Evolutionary conservation across 2,888 invertebrate genomes (phyloP), one percentile per base, ranked within the genome.

Genomic region (Netelia virgata): DNA sequence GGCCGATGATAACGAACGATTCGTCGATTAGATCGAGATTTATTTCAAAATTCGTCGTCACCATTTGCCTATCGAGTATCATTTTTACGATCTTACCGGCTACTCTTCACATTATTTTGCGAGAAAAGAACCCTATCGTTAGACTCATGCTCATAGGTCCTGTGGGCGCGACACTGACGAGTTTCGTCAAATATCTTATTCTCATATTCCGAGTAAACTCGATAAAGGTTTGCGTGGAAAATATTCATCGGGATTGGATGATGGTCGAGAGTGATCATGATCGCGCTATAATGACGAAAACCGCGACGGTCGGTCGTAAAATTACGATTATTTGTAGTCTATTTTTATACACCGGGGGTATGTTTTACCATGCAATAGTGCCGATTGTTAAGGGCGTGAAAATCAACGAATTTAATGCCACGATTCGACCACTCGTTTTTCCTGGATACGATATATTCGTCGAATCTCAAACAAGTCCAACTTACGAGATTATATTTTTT

Each of bases 221-320:
- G 66, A 80, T 83, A 66, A 72, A 36, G n/a, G 47, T 43, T 11
- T 91, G 91, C 55, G 55, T 91, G 1, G 61, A 88, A 9, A 85
- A 85, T 3, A 86, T 91, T 28, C 87, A 91, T 47, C 43, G 73
- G 0, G 91, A 91, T 59, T 91, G 91, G 91, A 88, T 47, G 36
- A 81, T 78, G 3, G 74, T 88, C 8, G 74, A 75, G n/a, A 74
- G 83, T 5, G 59, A 66, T 8, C 47, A 75, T 9, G 82, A 84
- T 8, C 75, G 76, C 0, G 47, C 63, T 1, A 83, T 76, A 6
- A 83, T 88, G 86, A 78, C 61, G 8, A 83, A 47, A 64, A 86
- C 84, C 73, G 76, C 73, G 8, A 75, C 50, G 11, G 66, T 75
- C 3, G 84, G 86, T 1, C 84, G 77, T 8, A 74, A 76, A 16